Conservation (phyloP, 2,888 invertebrate genomes). For the Epirrita christyi region DNA sequence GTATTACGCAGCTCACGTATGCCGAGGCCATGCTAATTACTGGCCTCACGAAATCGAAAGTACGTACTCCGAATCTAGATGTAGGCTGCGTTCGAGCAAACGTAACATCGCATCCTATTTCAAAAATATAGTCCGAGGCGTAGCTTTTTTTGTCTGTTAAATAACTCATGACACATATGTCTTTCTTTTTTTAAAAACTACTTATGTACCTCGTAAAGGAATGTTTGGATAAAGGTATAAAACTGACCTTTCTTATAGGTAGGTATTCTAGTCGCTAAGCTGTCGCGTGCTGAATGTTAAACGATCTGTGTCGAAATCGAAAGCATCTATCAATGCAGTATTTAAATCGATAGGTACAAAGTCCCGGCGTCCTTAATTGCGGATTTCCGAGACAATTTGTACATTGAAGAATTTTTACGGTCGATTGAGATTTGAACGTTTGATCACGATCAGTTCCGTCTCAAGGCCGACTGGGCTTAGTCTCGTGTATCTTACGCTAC, state of each 20-base stretch:
- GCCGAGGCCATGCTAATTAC: conserved; percentile 80
- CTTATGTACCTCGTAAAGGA: too few species aligned
- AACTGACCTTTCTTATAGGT: conserved; percentile 55
- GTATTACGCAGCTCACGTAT: conserved; percentile 73
- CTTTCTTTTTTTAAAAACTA: neutral
- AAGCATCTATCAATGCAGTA: conserved; percentile 48
- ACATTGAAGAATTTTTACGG: conserved; percentile 45
- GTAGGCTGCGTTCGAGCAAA: conserved; percentile 65
- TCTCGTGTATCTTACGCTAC: neutral
- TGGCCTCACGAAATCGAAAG: conserved; percentile 82
- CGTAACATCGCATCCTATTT: conserved; percentile 55
- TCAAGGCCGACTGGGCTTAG: conserved; percentile 56
- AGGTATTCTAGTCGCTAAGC: conserved; percentile 46
- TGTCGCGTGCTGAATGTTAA: conserved; percentile 31
- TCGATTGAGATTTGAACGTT: conserved; percentile 45
- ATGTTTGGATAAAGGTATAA: conserved; percentile 27
- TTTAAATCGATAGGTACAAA: conserved; percentile 22
- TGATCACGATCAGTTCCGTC: conserved; percentile 48
- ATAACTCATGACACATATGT: too few species aligned
- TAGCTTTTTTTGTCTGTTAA: conserved; percentile 42
- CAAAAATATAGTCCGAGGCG: conserved; percentile 34
- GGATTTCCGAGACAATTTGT: conserved; percentile 60
- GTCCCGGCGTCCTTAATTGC: conserved; percentile 47
- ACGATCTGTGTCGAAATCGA: conserved; percentile 52
- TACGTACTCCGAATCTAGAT: conserved; percentile 59